Evolutionary conservation across 2,113 vertebrate genomes (phyloP).

Genomic region (Boleophthalmus pectinirostris): DNA sequence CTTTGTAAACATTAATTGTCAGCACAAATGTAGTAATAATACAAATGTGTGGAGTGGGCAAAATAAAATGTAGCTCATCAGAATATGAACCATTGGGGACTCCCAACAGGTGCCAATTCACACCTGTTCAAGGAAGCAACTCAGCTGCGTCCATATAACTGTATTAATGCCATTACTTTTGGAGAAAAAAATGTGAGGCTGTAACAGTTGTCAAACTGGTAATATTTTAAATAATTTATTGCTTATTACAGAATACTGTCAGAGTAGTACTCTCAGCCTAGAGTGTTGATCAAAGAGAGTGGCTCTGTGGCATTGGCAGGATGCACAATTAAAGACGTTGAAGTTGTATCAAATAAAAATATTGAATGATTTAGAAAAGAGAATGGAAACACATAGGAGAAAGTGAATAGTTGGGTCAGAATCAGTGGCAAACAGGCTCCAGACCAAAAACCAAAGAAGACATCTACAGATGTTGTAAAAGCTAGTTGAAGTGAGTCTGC

Average conservation of each 20-base stretch:
- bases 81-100: conserved; percentile 1
- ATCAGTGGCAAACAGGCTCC: background rate
- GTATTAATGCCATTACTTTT: background rate
- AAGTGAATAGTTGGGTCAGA: background rate
- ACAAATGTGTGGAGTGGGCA: conserved; percentile 12
- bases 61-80: background rate
- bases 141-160: background rate
- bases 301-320: background rate
- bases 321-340: background rate
- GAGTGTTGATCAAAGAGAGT: background rate
- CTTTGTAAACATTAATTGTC: conserved; percentile 4
- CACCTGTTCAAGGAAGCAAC: background rate
- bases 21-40: conserved; percentile 7
- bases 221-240: background rate
- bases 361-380: background rate
- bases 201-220: background rate
- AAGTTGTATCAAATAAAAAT: background rate
- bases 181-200: background rate
- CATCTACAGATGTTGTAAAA: background rate
- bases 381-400: background rate
- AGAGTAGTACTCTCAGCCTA: background rate
- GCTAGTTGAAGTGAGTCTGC: background rate
- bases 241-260: background rate
- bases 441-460: background rate
- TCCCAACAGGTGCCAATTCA: conserved; percentile 7